Evolutionary conservation across 2,113 vertebrate species (phyloP).

Genomic region (Eleginops maclovinus): DNA sequence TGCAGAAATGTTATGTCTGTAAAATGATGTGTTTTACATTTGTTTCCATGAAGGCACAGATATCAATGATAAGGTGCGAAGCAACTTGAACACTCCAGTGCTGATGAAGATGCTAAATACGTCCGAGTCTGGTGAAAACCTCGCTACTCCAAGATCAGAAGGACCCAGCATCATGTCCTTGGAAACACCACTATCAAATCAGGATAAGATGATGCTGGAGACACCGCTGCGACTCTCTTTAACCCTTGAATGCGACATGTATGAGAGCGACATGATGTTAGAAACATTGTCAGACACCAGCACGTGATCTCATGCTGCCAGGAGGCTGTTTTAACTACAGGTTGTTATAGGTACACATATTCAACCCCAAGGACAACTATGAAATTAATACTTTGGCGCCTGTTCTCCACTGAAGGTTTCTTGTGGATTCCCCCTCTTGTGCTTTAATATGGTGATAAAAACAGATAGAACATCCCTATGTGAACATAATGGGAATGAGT

Average conservation of each 20-base stretch:
- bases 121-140: slow-evolving; percentile 87
- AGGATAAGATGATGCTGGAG: slow-evolving; percentile 89
- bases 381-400: slow-evolving; percentile 24
- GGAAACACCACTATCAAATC: slow-evolving; percentile 85
- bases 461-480: slow-evolving; percentile 9
- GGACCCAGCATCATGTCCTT: slow-evolving; percentile 87
- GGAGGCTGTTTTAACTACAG: slow-evolving; percentile 48
- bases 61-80: slow-evolving; percentile 95
- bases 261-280: slow-evolving; percentile 97
- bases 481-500: slow-evolving; percentile 26
- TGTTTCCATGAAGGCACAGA: slow-evolving; percentile 89
- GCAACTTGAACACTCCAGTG: slow-evolving; percentile 89
- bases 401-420: slow-evolving; percentile 44
- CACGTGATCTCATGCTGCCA: slow-evolving; percentile 82
- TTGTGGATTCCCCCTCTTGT: slow-evolving; percentile 58
- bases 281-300: slow-evolving; percentile 98
- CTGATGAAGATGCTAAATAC: slow-evolving; percentile 95
- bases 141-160: slow-evolving; percentile 85
- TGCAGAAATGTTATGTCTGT: too few species aligned
- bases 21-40: background rate
- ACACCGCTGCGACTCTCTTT: slow-evolving; percentile 88
- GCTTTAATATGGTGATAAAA: slow-evolving; percentile 41
- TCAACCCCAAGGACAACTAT: slow-evolving; percentile 41
- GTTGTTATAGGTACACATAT: slow-evolving; percentile 43
- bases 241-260: slow-evolving; percentile 96